These are phyloP conservation scores for Temnothorax curvispinosus DNA, from an alignment of 1,140 invertebrate genomes.

Conservation along the genomic window DNA sequence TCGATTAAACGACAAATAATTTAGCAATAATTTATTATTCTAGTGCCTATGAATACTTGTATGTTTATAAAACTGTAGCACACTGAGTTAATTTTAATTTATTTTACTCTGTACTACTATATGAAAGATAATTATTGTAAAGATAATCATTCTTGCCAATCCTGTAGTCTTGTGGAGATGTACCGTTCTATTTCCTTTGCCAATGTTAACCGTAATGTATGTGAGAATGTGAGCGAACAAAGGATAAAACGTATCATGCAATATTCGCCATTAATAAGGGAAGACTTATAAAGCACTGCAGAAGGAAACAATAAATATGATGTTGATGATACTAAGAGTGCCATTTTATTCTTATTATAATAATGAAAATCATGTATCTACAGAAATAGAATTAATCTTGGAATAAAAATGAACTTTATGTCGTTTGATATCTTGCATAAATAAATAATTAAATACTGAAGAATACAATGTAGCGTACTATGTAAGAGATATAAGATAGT, in stretches of 20 bases:
- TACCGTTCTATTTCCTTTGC: slow-evolving; percentile 47
- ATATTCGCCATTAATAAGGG: slow-evolving; percentile 61
- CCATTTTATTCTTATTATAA: slow-evolving; percentile 23
- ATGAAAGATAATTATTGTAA: slow-evolving; percentile 48
- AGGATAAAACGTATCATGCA: slow-evolving; percentile 45
- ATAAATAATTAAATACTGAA: not conserved
- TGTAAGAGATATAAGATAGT: not conserved
- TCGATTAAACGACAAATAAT: slow-evolving; percentile 40
- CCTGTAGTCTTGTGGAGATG: slow-evolving; percentile 56
- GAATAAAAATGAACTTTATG: not conserved
- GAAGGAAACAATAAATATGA: slow-evolving; percentile 51
- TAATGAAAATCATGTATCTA: not conserved
- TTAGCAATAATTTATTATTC: slow-evolving; percentile 69
- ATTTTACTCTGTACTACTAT: slow-evolving; percentile 38
- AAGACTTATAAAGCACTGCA: slow-evolving; percentile 68
- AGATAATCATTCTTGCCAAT: slow-evolving; percentile 74
- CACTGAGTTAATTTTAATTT: slow-evolving; percentile 42
- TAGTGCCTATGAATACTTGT: slow-evolving; percentile 65
- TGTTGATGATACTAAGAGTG: slow-evolving; percentile 45
- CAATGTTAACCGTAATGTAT: slow-evolving; percentile 54
- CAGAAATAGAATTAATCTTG: not conserved
- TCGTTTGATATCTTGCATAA: not conserved
- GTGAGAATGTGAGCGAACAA: slow-evolving; percentile 36
- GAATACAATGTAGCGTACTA: not conserved
- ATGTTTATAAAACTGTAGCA: slow-evolving; percentile 47